Conservation (phyloP, 1,140 invertebrate genomes). For the Rhyzopertha dominica region DNA sequence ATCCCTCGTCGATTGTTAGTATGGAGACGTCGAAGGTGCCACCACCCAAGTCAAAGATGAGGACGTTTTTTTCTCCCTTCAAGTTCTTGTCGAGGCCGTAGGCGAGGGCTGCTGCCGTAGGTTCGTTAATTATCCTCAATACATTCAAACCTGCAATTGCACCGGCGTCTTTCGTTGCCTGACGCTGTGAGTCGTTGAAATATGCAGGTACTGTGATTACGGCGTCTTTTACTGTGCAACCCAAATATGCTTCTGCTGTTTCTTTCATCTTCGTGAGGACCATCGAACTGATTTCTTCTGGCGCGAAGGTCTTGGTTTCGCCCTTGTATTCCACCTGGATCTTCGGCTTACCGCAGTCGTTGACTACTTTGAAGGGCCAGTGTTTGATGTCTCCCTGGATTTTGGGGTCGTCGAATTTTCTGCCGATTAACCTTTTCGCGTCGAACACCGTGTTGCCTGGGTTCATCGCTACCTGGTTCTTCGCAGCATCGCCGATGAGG, state of each 20-base stretch:
- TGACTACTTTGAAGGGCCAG: constrained; percentile 69
- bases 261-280: constrained; percentile 57
- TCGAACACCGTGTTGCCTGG: constrained; percentile 78
- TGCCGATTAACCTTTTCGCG: constrained; percentile 50
- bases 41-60: constrained; percentile 60
- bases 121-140: constrained; percentile 66
- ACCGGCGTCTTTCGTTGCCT: constrained; percentile 62
- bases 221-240: constrained; percentile 49
- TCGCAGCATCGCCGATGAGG: constrained; percentile 92
- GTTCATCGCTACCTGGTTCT: constrained; percentile 88
- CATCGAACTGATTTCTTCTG: constrained; percentile 71
- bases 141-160: constrained; percentile 61
- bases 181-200: constrained; percentile 64
- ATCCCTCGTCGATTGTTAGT: constrained; percentile 64
- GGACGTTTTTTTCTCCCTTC: constrained; percentile 55
- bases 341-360: constrained; percentile 59
- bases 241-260: constrained; percentile 55
- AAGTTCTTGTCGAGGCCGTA: constrained; percentile 65
- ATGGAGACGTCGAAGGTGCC: constrained; percentile 71
- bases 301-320: constrained; percentile 64
- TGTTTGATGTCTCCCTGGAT: constrained; percentile 68
- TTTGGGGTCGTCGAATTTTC: constrained; percentile 60
- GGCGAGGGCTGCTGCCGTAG: constrained; percentile 66
- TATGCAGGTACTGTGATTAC: constrained; percentile 61
- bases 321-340: constrained; percentile 68